These are phyloP conservation scores for Furnarius figulus DNA, from an alignment of 2,113 vertebrate genomes.

Conservation along the genomic window DNA sequence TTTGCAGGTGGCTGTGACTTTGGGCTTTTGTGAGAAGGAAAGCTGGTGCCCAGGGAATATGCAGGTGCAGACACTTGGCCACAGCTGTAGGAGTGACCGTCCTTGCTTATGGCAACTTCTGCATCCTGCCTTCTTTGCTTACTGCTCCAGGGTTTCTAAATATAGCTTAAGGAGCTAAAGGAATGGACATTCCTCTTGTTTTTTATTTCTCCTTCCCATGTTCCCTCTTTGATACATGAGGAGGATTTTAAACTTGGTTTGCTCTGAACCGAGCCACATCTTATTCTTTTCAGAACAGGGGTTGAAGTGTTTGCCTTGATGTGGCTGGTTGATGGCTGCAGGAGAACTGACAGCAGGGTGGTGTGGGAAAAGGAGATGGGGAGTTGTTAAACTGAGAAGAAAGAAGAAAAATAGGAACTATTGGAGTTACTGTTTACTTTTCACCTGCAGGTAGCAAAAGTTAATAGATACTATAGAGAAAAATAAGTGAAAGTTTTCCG, in stretches of 20 bases:
- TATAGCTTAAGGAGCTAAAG: background rate
- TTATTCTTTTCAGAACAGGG: background rate
- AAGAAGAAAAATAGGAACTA: background rate
- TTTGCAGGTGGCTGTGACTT: background rate
- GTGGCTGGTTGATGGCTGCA: background rate
- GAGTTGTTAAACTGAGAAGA: background rate
- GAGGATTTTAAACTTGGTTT: background rate
- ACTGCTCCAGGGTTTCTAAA: background rate
- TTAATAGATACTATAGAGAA: background rate
- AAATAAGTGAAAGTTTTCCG: background rate
- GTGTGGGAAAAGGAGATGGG: background rate
- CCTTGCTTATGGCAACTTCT: background rate
- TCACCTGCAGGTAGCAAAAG: background rate
- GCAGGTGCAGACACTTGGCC: background rate
- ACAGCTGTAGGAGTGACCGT: background rate
- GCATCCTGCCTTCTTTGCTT: background rate
- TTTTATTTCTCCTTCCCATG: fast-evolving
- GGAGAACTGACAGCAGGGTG: background rate
- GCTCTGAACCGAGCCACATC: background rate
- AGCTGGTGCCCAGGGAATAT: fast-evolving
- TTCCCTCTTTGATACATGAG: background rate
- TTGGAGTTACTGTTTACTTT: background rate
- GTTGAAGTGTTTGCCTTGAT: background rate
- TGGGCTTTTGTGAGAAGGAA: background rate
- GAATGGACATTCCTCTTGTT: background rate